Base-by-base conservation (phyloP, 64 coral and sea anemone genomes). In the Hydrozoanthus tunicans region DNA sequence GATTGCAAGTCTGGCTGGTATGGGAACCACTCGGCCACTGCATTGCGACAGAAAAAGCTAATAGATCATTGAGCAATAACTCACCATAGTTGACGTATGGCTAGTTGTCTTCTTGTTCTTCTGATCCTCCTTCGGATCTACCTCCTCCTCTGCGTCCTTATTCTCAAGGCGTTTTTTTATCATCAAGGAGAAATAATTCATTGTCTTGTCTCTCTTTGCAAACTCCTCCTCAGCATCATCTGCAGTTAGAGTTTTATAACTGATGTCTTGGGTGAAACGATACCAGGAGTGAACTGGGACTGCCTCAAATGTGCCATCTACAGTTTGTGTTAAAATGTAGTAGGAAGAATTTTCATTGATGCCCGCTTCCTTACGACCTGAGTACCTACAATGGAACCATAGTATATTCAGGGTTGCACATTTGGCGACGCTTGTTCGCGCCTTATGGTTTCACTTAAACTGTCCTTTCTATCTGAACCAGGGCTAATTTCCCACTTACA, bases 141-240 rank as follows among this genome's bases (percentile, higher is more conserved):
- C 58, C 27, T 90, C 90, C 23, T 93, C 97, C 6, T 57, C 81
- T 1, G 83, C 92, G 4, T 95, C 96, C 64, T 91, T 93, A 77
- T 95, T 91, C 62, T 73, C 78, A 23, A 99, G 78, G 70, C 97
- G 77, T 79, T 99, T 99, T 68, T 99, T 99, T 13, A 99, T 92
- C 97, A 99, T 99, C 2, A 99, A 69, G 54, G 97, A 99, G 78
- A 99, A 99, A 74, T 91, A 99, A 80, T 99, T 99, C 17, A 99
- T 93, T 70, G 92, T 99, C 64, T 90, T 99, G 64, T 99, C 94
- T 57, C 97, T 90, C 43, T 91, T 86, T 6, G 67, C 78, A 77
- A 96, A 99, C 60, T 99, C 97, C 88, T 99, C 97, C 51, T 99
- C 97, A 43, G 92, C 97, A n/a, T 99, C 97, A 57, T 99, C 97